Conservation (phyloP, 2,797 vertebrate species). For the Poecilia velifera region DNA sequence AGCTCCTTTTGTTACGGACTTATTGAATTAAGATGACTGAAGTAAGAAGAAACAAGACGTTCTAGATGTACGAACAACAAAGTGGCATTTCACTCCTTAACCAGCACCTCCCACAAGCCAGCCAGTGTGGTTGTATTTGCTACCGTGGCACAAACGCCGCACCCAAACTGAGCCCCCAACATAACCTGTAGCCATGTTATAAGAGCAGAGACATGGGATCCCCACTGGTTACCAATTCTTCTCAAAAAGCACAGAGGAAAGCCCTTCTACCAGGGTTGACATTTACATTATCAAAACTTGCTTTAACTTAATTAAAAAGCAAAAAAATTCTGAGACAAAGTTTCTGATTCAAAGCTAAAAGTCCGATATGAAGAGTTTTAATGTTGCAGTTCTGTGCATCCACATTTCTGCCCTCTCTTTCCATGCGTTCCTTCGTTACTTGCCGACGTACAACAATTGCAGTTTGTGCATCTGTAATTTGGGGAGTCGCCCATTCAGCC, state of each 20-base stretch:
- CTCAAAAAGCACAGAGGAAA: background rate
- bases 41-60: background rate
- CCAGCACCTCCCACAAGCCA: background rate
- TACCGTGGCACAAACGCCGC: background rate
- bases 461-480: constrained; percentile 28
- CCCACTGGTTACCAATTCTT: background rate
- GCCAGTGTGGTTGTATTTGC: background rate
- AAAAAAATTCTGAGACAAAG: background rate
- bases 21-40: background rate
- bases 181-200: background rate
- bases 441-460: constrained; percentile 9
- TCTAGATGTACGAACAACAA: background rate
- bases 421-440: constrained; percentile 12
- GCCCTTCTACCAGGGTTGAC: background rate
- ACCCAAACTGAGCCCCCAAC: background rate
- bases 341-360: background rate
- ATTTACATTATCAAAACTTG: background rate
- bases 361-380: constrained; percentile 5
- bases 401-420: constrained; percentile 8
- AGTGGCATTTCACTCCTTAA: background rate
- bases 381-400: constrained; percentile 13
- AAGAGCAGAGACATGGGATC: background rate
- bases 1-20: background rate
- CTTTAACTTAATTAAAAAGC: background rate
- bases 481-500: constrained; percentile 12